Evolutionary conservation across 1,140 invertebrate species (phyloP).

Genomic region (Drosophila leontia): DNA sequence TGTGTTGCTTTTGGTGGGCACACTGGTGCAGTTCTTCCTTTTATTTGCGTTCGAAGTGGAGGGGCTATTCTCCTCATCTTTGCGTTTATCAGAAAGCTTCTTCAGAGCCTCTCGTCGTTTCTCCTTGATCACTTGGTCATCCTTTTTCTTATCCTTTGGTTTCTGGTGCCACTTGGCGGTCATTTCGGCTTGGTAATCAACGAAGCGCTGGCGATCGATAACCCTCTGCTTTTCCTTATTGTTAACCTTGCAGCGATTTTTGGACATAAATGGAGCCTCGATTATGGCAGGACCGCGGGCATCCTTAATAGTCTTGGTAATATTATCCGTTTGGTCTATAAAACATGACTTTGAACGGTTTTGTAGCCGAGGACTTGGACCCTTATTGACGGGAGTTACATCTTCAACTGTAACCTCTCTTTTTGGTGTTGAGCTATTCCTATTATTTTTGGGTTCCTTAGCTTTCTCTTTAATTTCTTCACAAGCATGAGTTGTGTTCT

Average conservation of each 20-base stretch:
- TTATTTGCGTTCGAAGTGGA: background rate
- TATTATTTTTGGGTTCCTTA: background rate
- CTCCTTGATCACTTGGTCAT: conserved; percentile 44
- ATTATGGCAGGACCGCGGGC: conserved; percentile 47
- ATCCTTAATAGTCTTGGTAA: background rate
- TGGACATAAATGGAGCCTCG: conserved; percentile 56
- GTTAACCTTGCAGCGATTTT: conserved; percentile 50
- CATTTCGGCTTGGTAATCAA: conserved; percentile 27
- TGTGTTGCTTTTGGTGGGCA: conserved; percentile 35
- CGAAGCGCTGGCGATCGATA: conserved; percentile 30
- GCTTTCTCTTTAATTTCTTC: background rate
- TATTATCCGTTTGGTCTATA: background rate
- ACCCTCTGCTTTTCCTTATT: conserved; percentile 7
- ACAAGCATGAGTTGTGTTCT: background rate
- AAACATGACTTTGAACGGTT: conserved; percentile 15
- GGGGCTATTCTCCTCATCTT: background rate
- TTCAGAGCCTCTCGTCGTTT: conserved; percentile 66
- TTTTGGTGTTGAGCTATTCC: background rate
- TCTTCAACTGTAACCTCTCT: background rate
- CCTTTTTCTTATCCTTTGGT: conserved; percentile 47
- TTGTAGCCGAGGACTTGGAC: conserved; percentile 3
- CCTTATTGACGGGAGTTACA: background rate
- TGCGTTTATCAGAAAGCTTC: conserved; percentile 48
- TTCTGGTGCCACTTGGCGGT: conserved; percentile 39
- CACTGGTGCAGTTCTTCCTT: conserved; percentile 35